These are phyloP conservation scores for Pocillopora meandrina DNA, from an alignment of 92 coral and sea anemone species.

Conservation along the genomic window DNA sequence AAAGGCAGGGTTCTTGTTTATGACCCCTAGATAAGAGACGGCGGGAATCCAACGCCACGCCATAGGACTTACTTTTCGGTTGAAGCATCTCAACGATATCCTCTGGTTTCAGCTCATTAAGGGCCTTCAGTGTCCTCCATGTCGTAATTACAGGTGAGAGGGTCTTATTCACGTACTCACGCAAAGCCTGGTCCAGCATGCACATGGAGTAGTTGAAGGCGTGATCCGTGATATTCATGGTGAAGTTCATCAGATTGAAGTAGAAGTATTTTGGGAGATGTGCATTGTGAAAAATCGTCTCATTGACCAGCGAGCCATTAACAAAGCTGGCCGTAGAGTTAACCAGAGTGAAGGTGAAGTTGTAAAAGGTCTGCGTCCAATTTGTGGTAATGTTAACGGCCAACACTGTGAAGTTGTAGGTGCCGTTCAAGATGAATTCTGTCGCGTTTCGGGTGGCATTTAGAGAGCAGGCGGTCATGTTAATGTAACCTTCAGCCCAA, in stretches of 20 bases:
- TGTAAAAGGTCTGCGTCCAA: conserved; percentile 45
- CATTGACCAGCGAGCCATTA: conserved; percentile 65
- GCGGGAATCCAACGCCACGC: not conserved
- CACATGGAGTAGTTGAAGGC: conserved; percentile 29
- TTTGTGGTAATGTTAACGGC: conserved; percentile 32
- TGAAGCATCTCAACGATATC: conserved; percentile 47
- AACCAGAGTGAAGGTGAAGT: conserved; percentile 22
- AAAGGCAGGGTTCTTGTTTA: too few species aligned
- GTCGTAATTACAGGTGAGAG: conserved; percentile 32
- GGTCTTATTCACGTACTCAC: conserved; percentile 25
- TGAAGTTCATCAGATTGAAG: conserved; percentile 40
- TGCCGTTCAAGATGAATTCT: conserved; percentile 30
- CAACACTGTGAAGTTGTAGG: conserved; percentile 27
- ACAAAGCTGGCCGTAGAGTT: conserved; percentile 62
- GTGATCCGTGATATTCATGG: conserved; percentile 45
- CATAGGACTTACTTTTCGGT: conserved; percentile 52
- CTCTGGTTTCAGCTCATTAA: conserved; percentile 22
- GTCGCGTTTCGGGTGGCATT: conserved; percentile 57
- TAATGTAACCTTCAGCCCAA: conserved; percentile 6
- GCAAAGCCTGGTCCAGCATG: conserved; percentile 44
- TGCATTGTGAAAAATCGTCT: conserved; percentile 42
- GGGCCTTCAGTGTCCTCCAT: conserved; percentile 3
- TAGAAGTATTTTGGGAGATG: conserved; percentile 37
- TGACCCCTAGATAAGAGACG: too few species aligned
- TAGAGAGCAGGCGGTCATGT: conserved; percentile 48